Percentiles rank a stretch among this genome's conserved stretches.
Conservation (phyloP, 2,113 vertebrate species). For the Periophthalmodon schlosseri region DNA sequence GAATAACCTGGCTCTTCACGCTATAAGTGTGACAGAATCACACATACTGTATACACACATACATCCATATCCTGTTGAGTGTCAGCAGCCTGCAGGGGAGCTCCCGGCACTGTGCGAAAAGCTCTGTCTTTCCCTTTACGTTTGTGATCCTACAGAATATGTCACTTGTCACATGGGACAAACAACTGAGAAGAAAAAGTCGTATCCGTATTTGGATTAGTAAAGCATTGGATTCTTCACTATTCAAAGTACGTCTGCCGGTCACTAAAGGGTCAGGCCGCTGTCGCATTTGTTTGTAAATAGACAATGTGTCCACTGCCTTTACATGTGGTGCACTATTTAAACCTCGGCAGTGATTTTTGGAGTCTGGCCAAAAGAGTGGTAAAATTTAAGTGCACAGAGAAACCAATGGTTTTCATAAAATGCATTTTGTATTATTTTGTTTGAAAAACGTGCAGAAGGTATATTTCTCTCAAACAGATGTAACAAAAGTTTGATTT, state of each 20-base stretch:
- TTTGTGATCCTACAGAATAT: neutral
- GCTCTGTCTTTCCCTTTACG: neutral
- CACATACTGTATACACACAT: neutral
- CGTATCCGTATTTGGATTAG: constrained; percentile 4
- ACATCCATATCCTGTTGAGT: neutral
- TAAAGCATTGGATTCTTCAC: neutral
- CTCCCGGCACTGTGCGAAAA: neutral
- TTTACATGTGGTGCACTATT: constrained; percentile 7
- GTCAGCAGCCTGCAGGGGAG: neutral
- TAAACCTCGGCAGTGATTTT: neutral
- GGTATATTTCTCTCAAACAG: too few species aligned
- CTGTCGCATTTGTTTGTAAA: neutral
- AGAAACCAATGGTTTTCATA: too few species aligned
- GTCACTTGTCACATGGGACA: constrained; percentile 13
- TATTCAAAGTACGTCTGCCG: neutral
- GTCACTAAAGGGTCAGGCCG: neutral
- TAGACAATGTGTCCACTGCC: constrained; percentile 6
- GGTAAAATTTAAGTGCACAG: too few species aligned
- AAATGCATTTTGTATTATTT: too few species aligned
- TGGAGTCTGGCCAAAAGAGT: neutral
- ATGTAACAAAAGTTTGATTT: too few species aligned
- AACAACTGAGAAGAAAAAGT: neutral
- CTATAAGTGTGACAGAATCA: neutral
- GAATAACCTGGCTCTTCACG: neutral
- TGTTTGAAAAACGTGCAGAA: too few species aligned